Percentiles rank a stretch among this genome's conserved stretches.
Evolutionary conservation across 2,113 vertebrate species (phyloP).

Genomic region (Ailuropoda melanoleuca): DNA sequence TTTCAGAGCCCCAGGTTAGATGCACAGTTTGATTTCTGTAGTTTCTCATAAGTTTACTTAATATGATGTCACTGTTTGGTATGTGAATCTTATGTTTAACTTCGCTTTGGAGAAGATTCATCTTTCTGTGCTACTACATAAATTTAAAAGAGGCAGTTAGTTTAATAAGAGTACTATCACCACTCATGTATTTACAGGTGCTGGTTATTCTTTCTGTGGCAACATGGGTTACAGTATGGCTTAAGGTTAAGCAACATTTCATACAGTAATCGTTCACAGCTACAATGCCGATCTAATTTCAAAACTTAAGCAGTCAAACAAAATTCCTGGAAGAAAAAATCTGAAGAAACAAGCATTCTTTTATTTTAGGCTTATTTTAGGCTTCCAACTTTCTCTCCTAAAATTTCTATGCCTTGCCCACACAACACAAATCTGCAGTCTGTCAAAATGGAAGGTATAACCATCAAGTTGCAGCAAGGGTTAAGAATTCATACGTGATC

Average conservation of each 20-base stretch:
- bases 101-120: neutral
- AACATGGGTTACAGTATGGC: neutral
- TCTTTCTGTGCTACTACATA: neutral
- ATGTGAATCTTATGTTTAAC: neutral
- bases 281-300: neutral
- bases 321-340: conserved; percentile 6
- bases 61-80: neutral
- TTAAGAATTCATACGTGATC: neutral
- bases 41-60: neutral
- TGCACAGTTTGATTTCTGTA: neutral
- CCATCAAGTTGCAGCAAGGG: neutral
- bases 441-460: neutral
- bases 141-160: conserved; percentile 29
- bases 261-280: neutral
- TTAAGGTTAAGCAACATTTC: neutral
- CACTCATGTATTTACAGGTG: neutral
- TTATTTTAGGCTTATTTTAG: neutral
- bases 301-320: conserved; percentile 18
- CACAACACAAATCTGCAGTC: neutral
- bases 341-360: neutral
- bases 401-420: neutral
- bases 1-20: neutral
- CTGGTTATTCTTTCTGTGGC: neutral
- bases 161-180: neutral
- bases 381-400: neutral